These are phyloP conservation scores for Nephrotoma guestfalica DNA, from an alignment of 2,888 invertebrate species.

Conservation along the genomic window DNA sequence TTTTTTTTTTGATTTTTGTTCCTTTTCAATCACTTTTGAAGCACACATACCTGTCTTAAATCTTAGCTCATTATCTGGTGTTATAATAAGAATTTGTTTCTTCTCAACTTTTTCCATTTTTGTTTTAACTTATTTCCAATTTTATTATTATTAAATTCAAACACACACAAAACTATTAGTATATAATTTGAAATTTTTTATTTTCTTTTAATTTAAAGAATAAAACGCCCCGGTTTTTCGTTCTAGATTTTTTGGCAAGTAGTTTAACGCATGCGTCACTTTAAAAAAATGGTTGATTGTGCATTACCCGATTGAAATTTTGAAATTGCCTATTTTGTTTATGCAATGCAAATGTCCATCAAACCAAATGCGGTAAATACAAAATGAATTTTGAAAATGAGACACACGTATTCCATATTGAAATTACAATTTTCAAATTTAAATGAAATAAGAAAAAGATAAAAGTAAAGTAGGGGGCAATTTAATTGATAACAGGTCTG, in stretches of 20 bases:
- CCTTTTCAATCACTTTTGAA: neutral
- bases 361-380: neutral
- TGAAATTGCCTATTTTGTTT: neutral
- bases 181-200: neutral
- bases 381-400: too few species aligned
- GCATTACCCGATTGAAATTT: neutral
- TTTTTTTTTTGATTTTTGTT: neutral
- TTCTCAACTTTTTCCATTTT: neutral
- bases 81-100: neutral
- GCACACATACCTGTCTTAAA: neutral
- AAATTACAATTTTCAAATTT: too few species aligned
- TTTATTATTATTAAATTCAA: neutral
- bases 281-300: neutral
- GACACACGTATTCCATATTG: too few species aligned
- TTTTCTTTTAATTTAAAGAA: neutral
- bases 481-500: too few species aligned
- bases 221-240: constrained; percentile 6
- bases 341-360: neutral
- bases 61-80: neutral
- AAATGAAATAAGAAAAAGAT: too few species aligned
- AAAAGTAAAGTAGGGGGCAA: too few species aligned
- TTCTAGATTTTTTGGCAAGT: constrained; percentile 4
- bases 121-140: constrained; percentile 1
- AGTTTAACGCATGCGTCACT: constrained; percentile 5
- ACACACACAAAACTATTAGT: neutral